Percentiles rank a stretch among this genome's conserved stretches.
phyloP scores from a whole-genome alignment of 2,888 invertebrate species.

The Tipula vernalis region DNA sequence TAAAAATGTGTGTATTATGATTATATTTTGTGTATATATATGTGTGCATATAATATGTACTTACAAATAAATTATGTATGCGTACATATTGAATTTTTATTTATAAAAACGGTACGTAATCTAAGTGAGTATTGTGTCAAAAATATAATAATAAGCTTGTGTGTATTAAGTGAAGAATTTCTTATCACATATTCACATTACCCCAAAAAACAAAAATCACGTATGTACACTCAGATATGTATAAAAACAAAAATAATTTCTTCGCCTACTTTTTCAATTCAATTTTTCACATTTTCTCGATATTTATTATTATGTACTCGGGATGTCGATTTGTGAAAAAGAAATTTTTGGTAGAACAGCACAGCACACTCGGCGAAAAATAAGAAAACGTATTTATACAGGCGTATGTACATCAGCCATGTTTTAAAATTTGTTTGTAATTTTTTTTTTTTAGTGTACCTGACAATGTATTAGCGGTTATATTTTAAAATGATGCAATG shows the following conservation, averaged over 20 bases:
- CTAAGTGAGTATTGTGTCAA: not conserved
- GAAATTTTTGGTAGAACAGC: not conserved
- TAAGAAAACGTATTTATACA: not conserved
- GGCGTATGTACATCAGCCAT: not conserved
- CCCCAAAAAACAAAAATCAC: not conserved
- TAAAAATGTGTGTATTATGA: not conserved
- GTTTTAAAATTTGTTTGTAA: no score
- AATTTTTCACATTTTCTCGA: not conserved
- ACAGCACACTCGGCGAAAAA: not conserved
- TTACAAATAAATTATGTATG: not conserved
- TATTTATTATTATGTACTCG: not conserved
- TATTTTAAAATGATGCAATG: no score
- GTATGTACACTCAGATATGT: not conserved
- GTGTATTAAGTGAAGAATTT: not conserved
- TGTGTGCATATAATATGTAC: not conserved
- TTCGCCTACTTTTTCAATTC: not conserved
- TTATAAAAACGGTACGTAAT: not conserved
- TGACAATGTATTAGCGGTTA: no score
- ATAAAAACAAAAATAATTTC: not conserved
- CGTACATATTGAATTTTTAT: not conserved
- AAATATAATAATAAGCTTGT: not conserved
- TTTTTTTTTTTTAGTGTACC: no score
- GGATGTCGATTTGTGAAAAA: not conserved
- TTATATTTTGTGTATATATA: not conserved
- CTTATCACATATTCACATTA: not conserved